phyloP scores from a whole-genome alignment of 2,113 vertebrate genomes.

The Procapra przewalskii region DNA sequence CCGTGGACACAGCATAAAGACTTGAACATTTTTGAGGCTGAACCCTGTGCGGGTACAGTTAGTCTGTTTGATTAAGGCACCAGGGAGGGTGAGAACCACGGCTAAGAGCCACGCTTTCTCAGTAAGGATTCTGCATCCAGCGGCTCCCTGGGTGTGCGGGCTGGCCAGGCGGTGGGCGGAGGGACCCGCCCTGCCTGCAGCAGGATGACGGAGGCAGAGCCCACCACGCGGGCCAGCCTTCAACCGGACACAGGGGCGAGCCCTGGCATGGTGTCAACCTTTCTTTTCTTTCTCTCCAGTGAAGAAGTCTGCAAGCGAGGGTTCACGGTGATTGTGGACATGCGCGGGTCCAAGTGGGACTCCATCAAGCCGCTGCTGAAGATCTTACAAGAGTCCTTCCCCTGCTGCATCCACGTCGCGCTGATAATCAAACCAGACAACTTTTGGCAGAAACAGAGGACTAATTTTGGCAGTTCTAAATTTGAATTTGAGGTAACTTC shows the following conservation, averaged over 20 bases:
- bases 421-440: constrained; percentile 99
- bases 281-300: constrained; percentile 78
- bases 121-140: neutral
- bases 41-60: neutral
- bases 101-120: neutral
- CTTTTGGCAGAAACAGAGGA: constrained; percentile 99
- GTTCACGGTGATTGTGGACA: constrained; percentile 99
- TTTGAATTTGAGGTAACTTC: constrained; percentile 96
- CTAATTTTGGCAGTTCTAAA: constrained; percentile 98
- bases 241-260: rapidly evolving
- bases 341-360: constrained; percentile 99
- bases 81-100: neutral
- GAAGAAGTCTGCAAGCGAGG: constrained; percentile 97
- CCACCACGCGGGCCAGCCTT: rapidly evolving
- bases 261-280: neutral
- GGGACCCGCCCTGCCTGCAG: neutral
- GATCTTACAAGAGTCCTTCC: constrained; percentile 97
- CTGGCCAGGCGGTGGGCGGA: neutral
- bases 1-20: neutral
- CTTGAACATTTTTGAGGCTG: neutral
- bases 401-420: constrained; percentile 96
- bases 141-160: neutral
- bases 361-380: constrained; percentile 98
- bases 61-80: neutral
- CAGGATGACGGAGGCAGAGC: neutral